phyloP scores from a whole-genome alignment of 2,113 vertebrate species.

The Daphoenositta chrysoptera region DNA sequence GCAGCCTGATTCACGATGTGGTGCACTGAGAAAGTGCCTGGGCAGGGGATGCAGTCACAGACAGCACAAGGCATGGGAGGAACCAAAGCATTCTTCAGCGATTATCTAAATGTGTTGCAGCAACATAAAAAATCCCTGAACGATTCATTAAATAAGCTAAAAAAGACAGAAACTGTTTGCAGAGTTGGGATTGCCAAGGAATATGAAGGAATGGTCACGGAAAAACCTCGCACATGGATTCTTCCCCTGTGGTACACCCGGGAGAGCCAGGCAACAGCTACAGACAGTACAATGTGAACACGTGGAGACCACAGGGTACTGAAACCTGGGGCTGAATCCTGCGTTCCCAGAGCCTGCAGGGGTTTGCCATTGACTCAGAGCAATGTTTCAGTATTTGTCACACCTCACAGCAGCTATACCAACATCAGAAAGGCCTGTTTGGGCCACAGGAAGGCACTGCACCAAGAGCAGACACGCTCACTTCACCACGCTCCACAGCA shows the following conservation, averaged over 20 bases:
- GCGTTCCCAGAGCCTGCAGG: background rate
- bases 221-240: background rate
- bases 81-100: conserved; percentile 60
- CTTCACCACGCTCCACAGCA: background rate
- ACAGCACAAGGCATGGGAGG: conserved; percentile 44
- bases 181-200: conserved; percentile 5
- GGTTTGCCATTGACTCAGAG: background rate
- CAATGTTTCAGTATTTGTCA: background rate
- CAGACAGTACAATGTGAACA: background rate
- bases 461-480: background rate
- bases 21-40: background rate
- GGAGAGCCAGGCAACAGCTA: background rate
- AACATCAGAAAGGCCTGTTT: background rate
- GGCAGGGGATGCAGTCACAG: conserved; percentile 19
- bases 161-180: conserved; percentile 29
- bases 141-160: conserved; percentile 25
- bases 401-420: background rate
- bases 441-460: background rate
- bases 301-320: background rate
- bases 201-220: conserved; percentile 2
- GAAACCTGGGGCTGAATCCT: background rate
- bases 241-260: background rate
- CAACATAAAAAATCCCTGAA: conserved; percentile 52
- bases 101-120: conserved; percentile 60
- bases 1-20: background rate